Base-by-base conservation (phyloP, 2,113 vertebrate genomes). In the Phycodurus eques region DNA sequence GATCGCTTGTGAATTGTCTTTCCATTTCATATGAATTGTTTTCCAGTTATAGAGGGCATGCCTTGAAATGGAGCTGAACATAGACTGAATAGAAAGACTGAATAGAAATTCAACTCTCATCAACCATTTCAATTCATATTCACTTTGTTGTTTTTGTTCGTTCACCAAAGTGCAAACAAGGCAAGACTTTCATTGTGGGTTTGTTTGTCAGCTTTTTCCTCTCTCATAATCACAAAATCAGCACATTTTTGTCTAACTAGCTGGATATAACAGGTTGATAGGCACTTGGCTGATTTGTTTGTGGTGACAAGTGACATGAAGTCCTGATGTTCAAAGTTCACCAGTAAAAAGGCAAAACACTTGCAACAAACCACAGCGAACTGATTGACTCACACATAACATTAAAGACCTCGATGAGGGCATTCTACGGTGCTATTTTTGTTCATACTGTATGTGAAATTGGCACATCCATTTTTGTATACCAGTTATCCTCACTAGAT, bases 1-100 rank as follows among this genome's bases (percentile, higher is more conserved):
- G 31, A 15, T 17, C 17, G 6, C 59, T 17, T 15, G 7, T 17
- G 3, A 14, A 35, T 39, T 56, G 20, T 22, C 8, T 56, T 56
- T 56, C 22, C 53, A 31, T 66, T 66, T 20, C 19, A 74, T 59
- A 66, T 65, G 42, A 75, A 71, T 66, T 70, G 66, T 71, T 49
- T 27, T 82, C 77, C 81, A 84, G 84, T 83, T 85, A 76, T 79
- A 83, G 77, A 65, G 43, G 68, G 68, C 66, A 17, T 71, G 47
- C 74, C 76, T 54, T 59, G 74, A 47, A 79, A 70, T 27, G 76
- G 85, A 86, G 22, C 6, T 46, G 3, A 61, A 61, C 31, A 27
- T 17, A 14, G 61, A 20, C 9, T 39, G 9, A 42, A 42, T 20
- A 5, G 35, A 39, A 39, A 14, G 61, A 20, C 9, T 39, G 9